These are phyloP conservation scores for Diploptera punctata DNA, from an alignment of 2,888 invertebrate genomes.

Conservation along the genomic window DNA sequence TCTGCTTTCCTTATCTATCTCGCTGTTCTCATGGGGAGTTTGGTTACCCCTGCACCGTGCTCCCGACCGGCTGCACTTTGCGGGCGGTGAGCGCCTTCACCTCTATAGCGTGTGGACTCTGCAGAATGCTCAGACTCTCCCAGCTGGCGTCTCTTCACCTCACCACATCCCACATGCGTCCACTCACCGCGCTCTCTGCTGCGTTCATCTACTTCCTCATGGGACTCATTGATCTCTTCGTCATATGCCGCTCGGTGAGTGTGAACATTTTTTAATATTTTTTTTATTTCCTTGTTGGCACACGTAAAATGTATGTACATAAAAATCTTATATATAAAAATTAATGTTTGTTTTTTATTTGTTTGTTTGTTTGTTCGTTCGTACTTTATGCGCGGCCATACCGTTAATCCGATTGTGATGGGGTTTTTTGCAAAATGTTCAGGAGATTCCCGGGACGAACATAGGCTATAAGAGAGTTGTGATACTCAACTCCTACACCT, in stretches of 20 bases:
- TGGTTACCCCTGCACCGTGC: constrained; percentile 47
- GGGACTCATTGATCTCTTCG: constrained; percentile 50
- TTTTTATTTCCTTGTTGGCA: constrained; percentile 29
- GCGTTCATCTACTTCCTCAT: constrained; percentile 48
- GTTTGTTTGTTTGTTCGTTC: too few relatives aligned
- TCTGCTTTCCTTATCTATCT: constrained; percentile 40
- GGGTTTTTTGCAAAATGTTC: too few relatives aligned
- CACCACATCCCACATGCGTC: constrained; percentile 47
- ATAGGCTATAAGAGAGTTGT: too few relatives aligned
- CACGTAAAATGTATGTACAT: too few relatives aligned
- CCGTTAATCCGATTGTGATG: too few relatives aligned
- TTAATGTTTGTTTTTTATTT: too few relatives aligned
- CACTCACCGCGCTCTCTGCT: constrained; percentile 46
- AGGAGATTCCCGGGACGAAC: too few relatives aligned
- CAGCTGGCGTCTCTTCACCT: constrained; percentile 40
- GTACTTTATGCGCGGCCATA: too few relatives aligned
- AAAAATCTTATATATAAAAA: too few relatives aligned
- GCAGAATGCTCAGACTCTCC: constrained; percentile 43
- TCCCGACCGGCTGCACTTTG: neutral
- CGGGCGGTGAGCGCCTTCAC: constrained; percentile 19
- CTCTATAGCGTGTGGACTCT: constrained; percentile 41
- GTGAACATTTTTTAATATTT: constrained; percentile 41
- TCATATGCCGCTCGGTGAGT: constrained; percentile 51
- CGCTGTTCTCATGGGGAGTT: constrained; percentile 48
- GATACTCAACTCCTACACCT: too few relatives aligned